Evolutionary conservation across 2,113 vertebrate genomes (phyloP).

Genomic region (Limnothrissa miodon): DNA sequence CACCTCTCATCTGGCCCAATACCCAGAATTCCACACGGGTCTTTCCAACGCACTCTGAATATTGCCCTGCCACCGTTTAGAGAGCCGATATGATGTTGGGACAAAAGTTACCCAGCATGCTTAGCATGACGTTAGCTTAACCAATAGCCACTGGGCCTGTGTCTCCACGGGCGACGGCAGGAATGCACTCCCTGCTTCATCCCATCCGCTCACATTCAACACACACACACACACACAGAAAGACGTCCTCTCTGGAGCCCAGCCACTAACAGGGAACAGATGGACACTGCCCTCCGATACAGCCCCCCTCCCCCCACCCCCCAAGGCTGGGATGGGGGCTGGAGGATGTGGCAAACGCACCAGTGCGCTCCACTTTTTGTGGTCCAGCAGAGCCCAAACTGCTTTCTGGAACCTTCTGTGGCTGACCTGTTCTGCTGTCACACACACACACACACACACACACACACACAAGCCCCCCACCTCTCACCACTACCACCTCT

Average conservation of each 20-base stretch:
- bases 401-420: not conserved
- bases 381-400: slow-evolving; percentile 1
- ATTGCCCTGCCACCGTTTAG: slow-evolving; percentile 40
- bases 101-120: slow-evolving; percentile 12
- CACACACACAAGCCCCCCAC: too few relatives aligned
- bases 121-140: not conserved
- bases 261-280: slow-evolving; percentile 47
- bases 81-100: not conserved
- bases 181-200: slow-evolving; percentile 38
- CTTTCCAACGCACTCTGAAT: not conserved
- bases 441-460: too few relatives aligned
- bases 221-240: slow-evolving; percentile 23
- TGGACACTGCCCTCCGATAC: slow-evolving; percentile 31
- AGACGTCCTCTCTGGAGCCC: slow-evolving; percentile 34
- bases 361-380: not conserved
- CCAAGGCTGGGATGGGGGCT: not conserved
- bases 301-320: not conserved
- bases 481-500: not conserved
- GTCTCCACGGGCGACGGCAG: slow-evolving; percentile 45
- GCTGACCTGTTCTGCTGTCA: not conserved
- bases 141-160: slow-evolving; percentile 25
- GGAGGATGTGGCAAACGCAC: not conserved
- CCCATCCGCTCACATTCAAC: slow-evolving; percentile 16
- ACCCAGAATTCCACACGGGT: not conserved
- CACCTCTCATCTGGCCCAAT: not conserved